A percentile compares a stretch with the other conserved stretches of the same genome.
These are phyloP conservation scores for Agrilus cyanescens DNA, from an alignment of 2,888 invertebrate genomes.

Conservation along the genomic window DNA sequence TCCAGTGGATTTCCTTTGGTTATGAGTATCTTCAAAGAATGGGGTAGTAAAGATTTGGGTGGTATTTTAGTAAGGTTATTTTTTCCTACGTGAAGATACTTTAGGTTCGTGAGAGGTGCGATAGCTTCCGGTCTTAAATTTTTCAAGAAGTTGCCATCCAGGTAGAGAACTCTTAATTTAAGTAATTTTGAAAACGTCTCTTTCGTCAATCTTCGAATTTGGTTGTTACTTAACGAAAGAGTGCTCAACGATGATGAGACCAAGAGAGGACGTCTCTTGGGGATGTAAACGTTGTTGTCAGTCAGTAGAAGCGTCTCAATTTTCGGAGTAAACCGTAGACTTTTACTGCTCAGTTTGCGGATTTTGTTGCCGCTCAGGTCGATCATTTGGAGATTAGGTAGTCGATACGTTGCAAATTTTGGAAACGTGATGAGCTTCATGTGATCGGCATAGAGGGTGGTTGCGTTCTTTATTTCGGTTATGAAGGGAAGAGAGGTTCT, in stretches of 20 bases:
- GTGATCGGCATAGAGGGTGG: constrained; percentile 26
- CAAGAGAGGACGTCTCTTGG: constrained; percentile 21
- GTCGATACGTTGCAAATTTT: constrained; percentile 10
- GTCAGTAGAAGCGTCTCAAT: constrained; percentile 23
- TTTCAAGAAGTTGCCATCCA: constrained; percentile 26
- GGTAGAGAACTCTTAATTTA: constrained; percentile 24
- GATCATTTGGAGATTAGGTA: constrained; percentile 25
- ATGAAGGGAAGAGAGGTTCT: constrained; percentile 8
- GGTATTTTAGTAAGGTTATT: constrained; percentile 19
- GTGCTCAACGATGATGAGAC: constrained; percentile 22
- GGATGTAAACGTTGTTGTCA: constrained; percentile 19
- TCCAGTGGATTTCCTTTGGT: background rate
- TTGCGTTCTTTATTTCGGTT: constrained; percentile 10
- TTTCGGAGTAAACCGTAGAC: constrained; percentile 16
- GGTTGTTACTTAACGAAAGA: constrained; percentile 27
- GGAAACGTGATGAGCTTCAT: constrained; percentile 22
- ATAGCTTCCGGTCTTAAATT: constrained; percentile 21
- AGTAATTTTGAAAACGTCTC: constrained; percentile 23
- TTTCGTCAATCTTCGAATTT: constrained; percentile 20
- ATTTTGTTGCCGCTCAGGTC: constrained; percentile 29
- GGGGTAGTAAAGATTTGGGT: background rate
- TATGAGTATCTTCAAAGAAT: background rate
- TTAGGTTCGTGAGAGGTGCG: constrained; percentile 20
- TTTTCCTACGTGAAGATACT: constrained; percentile 26
- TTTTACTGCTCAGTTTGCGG: constrained; percentile 15